phyloP scores from a whole-genome alignment of 2,113 vertebrate species.

The Tenrec ecaudatus region DNA sequence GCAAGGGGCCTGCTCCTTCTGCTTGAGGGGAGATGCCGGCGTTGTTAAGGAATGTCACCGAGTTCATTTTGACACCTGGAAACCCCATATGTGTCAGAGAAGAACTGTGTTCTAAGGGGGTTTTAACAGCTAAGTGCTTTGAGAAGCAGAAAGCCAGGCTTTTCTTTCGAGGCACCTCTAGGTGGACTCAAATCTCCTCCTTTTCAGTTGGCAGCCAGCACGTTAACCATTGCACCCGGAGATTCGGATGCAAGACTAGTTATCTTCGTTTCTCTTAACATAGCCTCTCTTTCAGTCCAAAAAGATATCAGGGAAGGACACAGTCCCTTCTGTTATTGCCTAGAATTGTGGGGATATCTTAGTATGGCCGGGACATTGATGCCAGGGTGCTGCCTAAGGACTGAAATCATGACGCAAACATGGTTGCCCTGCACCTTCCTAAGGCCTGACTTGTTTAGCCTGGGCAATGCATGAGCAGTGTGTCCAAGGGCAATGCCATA shows the following conservation, averaged over 20 bases:
- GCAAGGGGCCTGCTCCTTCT: background rate
- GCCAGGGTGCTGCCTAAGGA: background rate
- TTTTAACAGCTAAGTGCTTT: background rate
- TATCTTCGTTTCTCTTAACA: background rate
- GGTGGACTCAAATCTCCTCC: background rate
- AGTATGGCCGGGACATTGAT: background rate
- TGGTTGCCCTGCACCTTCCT: background rate
- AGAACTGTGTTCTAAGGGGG: background rate
- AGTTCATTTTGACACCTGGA: background rate
- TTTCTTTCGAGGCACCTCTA: background rate
- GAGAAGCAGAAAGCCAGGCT: background rate
- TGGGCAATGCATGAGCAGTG: accelerated
- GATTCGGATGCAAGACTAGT: background rate
- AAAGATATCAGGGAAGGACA: background rate
- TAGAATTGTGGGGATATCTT: background rate
- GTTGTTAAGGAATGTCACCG: background rate
- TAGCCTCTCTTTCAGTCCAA: background rate
- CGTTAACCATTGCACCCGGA: background rate
- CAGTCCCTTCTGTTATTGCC: background rate
- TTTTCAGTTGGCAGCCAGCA: background rate
- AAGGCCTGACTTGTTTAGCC: background rate
- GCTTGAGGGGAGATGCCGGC: background rate
- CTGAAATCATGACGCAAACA: background rate
- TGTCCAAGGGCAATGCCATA: background rate
- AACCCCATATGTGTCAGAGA: background rate